Percentiles rank a stretch among this genome's conserved stretches.
Evolutionary conservation across 64 coral and sea anemone genomes (phyloP).

Genomic region (Stylophora pistillata): DNA sequence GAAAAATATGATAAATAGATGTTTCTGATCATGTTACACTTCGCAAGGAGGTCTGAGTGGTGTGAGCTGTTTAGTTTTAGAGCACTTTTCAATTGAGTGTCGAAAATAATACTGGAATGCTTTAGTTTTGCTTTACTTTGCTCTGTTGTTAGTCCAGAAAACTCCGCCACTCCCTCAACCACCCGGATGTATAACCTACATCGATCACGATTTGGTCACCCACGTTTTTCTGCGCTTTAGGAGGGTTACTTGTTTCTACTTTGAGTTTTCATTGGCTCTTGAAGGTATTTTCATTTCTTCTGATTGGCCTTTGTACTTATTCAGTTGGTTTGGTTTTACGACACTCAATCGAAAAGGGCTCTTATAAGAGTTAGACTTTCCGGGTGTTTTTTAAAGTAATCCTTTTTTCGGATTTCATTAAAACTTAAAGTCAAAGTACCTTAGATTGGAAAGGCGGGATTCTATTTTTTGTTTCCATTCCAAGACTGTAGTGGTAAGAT

Average conservation of each 20-base stretch:
- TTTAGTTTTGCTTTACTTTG: slow-evolving; percentile 13
- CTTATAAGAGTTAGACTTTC: background rate
- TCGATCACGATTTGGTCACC: background rate
- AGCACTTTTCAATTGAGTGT: slow-evolving; percentile 14
- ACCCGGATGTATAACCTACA: background rate
- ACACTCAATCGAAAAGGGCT: background rate
- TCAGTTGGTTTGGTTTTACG: background rate
- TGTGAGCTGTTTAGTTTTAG: background rate
- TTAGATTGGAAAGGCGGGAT: background rate
- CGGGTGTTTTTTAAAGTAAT: background rate
- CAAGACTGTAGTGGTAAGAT: background rate
- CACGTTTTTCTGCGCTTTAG: background rate
- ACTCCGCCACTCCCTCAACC: background rate
- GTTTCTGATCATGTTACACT: background rate
- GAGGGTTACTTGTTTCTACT: background rate
- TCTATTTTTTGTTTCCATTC: background rate
- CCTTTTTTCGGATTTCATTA: background rate
- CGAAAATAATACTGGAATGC: background rate
- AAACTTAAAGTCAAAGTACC: background rate
- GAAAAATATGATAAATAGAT: background rate
- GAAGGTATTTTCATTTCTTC: background rate
- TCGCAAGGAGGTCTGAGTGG: background rate
- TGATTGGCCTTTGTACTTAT: background rate
- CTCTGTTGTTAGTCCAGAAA: background rate
- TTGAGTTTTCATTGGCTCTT: background rate